Conservation (phyloP, 2,797 vertebrate species). For the Clarias fuscus region DNA sequence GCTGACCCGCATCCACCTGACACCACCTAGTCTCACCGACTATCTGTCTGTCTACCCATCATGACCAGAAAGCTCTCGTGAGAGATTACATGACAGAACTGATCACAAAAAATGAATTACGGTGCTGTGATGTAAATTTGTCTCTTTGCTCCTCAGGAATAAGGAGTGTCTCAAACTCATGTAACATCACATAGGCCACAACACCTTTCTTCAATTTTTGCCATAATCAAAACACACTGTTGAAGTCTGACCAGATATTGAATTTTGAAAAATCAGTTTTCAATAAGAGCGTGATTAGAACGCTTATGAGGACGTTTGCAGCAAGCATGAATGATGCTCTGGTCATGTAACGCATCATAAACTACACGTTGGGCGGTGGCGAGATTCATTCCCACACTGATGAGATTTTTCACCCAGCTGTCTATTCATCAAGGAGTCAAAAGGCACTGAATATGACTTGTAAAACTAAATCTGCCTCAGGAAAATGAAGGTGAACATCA, state of each 20-base stretch:
- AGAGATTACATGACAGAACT: neutral
- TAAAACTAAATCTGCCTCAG: conserved; percentile 29
- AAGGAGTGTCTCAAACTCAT: neutral
- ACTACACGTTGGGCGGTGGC: neutral
- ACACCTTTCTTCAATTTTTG: neutral
- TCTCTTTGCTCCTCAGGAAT: neutral
- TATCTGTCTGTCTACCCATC: neutral
- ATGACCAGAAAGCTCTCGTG: neutral
- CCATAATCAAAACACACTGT: conserved; percentile 14
- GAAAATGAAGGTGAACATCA: conserved; percentile 38
- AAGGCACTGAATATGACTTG: conserved; percentile 27
- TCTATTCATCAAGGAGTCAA: conserved; percentile 35
- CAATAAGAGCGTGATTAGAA: conserved; percentile 31
- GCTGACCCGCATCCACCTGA: neutral
- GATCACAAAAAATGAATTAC: neutral
- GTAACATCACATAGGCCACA: neutral
- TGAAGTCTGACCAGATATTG: conserved; percentile 23
- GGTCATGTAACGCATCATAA: conserved; percentile 34
- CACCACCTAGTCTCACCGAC: neutral
- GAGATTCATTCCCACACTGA: conserved; percentile 20
- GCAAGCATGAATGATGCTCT: conserved; percentile 32
- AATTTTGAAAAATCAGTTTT: conserved; percentile 37
- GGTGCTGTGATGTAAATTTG: conserved; percentile 11
- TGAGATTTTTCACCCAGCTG: conserved; percentile 21
- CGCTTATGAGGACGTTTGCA: conserved; percentile 37